Conservation (phyloP, 1,140 invertebrate genomes). For the Neodiprion pinetum region DNA sequence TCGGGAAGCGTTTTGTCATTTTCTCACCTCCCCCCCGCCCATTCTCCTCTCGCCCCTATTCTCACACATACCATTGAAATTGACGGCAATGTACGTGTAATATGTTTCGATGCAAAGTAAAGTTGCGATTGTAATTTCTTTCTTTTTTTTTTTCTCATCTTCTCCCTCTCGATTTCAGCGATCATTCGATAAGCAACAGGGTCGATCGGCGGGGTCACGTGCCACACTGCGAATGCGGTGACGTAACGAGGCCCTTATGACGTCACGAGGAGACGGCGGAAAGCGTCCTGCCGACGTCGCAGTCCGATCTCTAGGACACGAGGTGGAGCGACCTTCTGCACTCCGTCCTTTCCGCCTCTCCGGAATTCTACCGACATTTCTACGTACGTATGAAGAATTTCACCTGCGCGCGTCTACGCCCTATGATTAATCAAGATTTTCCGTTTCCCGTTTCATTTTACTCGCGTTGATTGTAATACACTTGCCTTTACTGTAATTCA, state of each 20-base stretch:
- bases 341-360: slow-evolving; percentile 13
- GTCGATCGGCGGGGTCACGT: slow-evolving; percentile 66
- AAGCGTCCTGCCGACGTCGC: slow-evolving; percentile 66
- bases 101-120: too few relatives aligned
- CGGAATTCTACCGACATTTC: too few relatives aligned
- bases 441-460: too few relatives aligned
- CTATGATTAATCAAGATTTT: too few relatives aligned
- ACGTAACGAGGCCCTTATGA: slow-evolving; percentile 69
- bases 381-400: background rate
- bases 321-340: slow-evolving; percentile 14
- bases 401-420: background rate
- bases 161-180: slow-evolving; percentile 59
- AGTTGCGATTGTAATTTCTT: background rate
- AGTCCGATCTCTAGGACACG: slow-evolving; percentile 52
- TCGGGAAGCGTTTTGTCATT: too few relatives aligned
- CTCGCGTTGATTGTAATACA: too few relatives aligned
- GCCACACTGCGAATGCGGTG: slow-evolving; percentile 61
- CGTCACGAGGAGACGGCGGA: slow-evolving; percentile 70
- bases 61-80: too few relatives aligned
- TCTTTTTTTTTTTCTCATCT: slow-evolving; percentile 14
- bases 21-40: too few relatives aligned
- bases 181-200: slow-evolving; percentile 69
- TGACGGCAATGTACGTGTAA: too few relatives aligned
- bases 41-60: too few relatives aligned
- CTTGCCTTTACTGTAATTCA: too few relatives aligned